phyloP scores from a whole-genome alignment of 2,888 invertebrate genomes.

The Stenolophus ochropezus region DNA sequence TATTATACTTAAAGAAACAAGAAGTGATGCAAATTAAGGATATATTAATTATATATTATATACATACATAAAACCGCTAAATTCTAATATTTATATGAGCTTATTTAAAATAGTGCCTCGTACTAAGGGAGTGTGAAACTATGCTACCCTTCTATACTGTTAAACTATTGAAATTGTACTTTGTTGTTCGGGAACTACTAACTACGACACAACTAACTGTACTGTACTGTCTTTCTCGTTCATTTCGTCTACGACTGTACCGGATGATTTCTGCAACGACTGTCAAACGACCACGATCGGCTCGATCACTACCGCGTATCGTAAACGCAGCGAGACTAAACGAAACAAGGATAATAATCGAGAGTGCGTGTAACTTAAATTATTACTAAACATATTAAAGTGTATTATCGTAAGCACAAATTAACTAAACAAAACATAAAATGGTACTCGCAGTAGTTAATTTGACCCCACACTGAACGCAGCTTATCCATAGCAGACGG shows the following conservation, averaged over 20 bases:
- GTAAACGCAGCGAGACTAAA: slow-evolving; percentile 44
- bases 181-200: slow-evolving; percentile 45
- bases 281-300: slow-evolving; percentile 37
- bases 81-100: slow-evolving; percentile 78
- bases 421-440: slow-evolving; percentile 52
- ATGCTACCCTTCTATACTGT: slow-evolving; percentile 58
- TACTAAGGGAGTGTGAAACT: slow-evolving; percentile 69
- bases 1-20: slow-evolving; percentile 53
- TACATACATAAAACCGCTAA: slow-evolving; percentile 58
- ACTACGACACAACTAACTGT: slow-evolving; percentile 37
- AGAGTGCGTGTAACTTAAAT: slow-evolving; percentile 54
- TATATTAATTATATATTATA: slow-evolving; percentile 57
- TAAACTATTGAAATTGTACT: slow-evolving; percentile 55
- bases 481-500: slow-evolving; percentile 48
- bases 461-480: slow-evolving; percentile 43
- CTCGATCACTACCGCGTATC: slow-evolving; percentile 10
- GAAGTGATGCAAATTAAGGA: slow-evolving; percentile 57
- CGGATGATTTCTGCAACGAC: slow-evolving; percentile 39
- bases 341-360: slow-evolving; percentile 51
- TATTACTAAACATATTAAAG: slow-evolving; percentile 48
- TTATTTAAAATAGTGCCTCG: slow-evolving; percentile 81
- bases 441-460: slow-evolving; percentile 48
- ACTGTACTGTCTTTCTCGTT: slow-evolving; percentile 30
- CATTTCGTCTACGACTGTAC: slow-evolving; percentile 31
- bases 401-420: slow-evolving; percentile 53